phyloP scores from a whole-genome alignment of 2,797 vertebrate genomes.

The Amphiprion clarkii region DNA sequence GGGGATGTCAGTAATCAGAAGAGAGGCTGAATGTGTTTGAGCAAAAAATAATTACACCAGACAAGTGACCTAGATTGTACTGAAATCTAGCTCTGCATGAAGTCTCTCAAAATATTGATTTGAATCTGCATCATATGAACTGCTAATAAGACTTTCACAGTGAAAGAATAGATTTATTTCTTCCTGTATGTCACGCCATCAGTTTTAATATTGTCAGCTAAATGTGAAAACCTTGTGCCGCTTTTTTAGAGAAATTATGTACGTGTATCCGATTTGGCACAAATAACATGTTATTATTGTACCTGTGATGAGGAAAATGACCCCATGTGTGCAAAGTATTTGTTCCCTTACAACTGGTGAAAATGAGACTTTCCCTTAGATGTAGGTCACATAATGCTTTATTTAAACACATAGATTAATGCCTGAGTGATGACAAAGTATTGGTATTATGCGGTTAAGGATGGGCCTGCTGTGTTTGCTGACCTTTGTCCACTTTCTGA shows the following conservation, averaged over 20 bases:
- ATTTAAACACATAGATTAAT: slow-evolving; percentile 7
- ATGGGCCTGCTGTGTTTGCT: slow-evolving; percentile 9
- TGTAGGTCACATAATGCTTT: background rate
- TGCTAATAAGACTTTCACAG: background rate
- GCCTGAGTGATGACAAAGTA: background rate
- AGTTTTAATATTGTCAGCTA: background rate
- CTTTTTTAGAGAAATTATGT: background rate
- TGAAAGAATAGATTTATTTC: background rate
- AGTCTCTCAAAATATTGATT: background rate
- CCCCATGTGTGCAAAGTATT: background rate
- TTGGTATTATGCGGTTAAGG: background rate
- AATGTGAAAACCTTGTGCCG: slow-evolving; percentile 3
- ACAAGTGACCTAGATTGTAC: slow-evolving; percentile 12
- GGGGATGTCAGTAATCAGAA: slow-evolving; percentile 36
- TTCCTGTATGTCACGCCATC: background rate
- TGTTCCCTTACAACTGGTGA: background rate
- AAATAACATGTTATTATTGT: background rate
- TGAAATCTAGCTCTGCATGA: background rate
- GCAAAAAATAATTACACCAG: background rate
- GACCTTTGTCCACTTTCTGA: background rate
- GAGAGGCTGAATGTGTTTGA: slow-evolving; percentile 28
- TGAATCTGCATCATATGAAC: background rate
- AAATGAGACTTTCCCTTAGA: background rate
- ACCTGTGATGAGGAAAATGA: background rate
- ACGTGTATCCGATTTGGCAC: background rate